These are phyloP conservation scores for Pammene aurita DNA, from an alignment of 2,888 invertebrate species.

Conservation along the genomic window DNA sequence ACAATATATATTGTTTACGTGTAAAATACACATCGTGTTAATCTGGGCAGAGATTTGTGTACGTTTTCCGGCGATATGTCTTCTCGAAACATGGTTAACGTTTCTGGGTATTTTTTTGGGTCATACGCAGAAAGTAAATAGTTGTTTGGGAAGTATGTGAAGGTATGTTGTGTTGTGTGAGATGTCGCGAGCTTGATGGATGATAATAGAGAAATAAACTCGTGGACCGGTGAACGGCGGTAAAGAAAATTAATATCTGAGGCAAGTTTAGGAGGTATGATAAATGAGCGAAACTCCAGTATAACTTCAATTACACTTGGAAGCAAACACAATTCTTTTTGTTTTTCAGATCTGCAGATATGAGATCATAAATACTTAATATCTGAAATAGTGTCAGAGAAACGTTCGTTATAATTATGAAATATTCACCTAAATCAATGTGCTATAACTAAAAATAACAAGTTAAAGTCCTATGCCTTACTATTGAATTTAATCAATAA, in stretches of 20 bases:
- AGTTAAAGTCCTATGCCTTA: background rate
- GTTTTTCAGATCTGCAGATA: background rate
- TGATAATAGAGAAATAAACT: conserved; percentile 22
- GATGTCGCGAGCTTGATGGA: conserved; percentile 15
- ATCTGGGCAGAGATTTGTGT: conserved; percentile 35
- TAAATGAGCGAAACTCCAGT: conserved; percentile 1
- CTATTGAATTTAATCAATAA: background rate
- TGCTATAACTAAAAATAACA: no score
- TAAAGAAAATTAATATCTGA: conserved; percentile 8
- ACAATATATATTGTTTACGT: conserved; percentile 38
- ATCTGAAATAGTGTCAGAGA: no score
- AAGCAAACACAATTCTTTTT: no score
- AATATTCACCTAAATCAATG: no score
- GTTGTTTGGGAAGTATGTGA: conserved; percentile 11
- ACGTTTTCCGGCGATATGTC: conserved; percentile 35
- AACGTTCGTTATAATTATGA: background rate
- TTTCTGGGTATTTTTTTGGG: conserved; percentile 32
- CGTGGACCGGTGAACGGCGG: conserved; percentile 2
- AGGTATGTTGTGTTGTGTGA: background rate
- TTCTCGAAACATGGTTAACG: conserved; percentile 29
- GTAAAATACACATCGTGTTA: conserved; percentile 35
- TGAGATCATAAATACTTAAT: no score
- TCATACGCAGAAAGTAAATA: conserved; percentile 8
- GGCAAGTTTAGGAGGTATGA: conserved; percentile 1
- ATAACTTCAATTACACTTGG: background rate